These are phyloP conservation scores for Parnassius glacialis DNA, from an alignment of 2,888 invertebrate genomes.

Conservation along the genomic window DNA sequence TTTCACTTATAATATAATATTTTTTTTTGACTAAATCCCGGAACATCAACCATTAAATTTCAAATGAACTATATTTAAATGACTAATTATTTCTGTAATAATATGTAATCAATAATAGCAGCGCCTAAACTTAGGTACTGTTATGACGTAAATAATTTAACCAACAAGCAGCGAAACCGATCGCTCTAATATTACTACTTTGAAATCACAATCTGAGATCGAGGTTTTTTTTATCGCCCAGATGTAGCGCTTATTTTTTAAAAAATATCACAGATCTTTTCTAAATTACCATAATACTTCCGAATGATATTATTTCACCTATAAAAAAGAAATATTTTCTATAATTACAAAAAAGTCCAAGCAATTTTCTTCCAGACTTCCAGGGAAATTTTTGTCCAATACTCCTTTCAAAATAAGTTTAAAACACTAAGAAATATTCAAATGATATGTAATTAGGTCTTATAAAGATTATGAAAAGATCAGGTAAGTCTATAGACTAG, in stretches of 20 bases:
- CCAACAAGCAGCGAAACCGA: constrained; percentile 36
- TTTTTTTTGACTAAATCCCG: constrained; percentile 27
- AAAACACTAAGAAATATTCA: constrained; percentile 39
- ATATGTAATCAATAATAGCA: not conserved
- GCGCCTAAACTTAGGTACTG: constrained; percentile 14
- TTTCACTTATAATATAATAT: constrained; percentile 26
- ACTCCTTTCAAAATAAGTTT: constrained; percentile 21
- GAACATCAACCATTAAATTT: constrained; percentile 27
- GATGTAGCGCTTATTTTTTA: constrained; percentile 67
- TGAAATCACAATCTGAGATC: constrained; percentile 72
- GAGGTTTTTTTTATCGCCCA: constrained; percentile 57
- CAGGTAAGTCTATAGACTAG: constrained; percentile 55
- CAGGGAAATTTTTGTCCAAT: constrained; percentile 21
- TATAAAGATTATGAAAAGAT: constrained; percentile 61
- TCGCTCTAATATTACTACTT: constrained; percentile 38
- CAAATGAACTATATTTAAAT: constrained; percentile 13
- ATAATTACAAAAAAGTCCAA: constrained; percentile 15
- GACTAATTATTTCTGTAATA: constrained; percentile 9
- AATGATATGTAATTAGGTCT: constrained; percentile 63
- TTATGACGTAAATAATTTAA: constrained; percentile 29
- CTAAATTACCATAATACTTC: constrained; percentile 75
- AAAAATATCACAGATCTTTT: constrained; percentile 71
- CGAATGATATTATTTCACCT: constrained; percentile 44
- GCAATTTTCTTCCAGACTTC: constrained; percentile 2
- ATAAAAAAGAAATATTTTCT: constrained; percentile 34